Evolutionary conservation across 2,888 invertebrate species (phyloP).

Genomic region (Epirrhoe tristata): DNA sequence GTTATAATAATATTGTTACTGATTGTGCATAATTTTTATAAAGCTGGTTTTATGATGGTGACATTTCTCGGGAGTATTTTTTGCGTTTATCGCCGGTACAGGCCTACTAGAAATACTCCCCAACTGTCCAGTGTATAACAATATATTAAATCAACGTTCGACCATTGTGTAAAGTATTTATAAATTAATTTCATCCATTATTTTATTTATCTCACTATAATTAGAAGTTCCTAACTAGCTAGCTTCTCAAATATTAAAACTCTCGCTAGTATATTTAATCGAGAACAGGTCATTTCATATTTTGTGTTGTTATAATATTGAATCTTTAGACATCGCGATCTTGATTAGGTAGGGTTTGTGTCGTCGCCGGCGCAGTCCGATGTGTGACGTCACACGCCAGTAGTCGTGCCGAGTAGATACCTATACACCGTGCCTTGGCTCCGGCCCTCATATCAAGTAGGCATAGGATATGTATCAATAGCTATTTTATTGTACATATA

Average conservation of each 20-base stretch:
- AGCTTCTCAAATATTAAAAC: conserved; percentile 74
- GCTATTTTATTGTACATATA: conserved; percentile 83
- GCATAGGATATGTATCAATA: conserved; percentile 80
- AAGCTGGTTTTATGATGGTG: conserved; percentile 65
- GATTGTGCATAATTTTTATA: conserved; percentile 78
- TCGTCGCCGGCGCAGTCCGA: conserved; percentile 12
- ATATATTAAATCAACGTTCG: conserved; percentile 65
- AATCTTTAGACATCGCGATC: conserved; percentile 64
- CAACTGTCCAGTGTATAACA: conserved; percentile 63
- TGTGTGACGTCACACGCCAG: conserved; percentile 8
- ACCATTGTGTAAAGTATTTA: conserved; percentile 81
- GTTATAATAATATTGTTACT: conserved; percentile 71
- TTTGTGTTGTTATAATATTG: conserved; percentile 60
- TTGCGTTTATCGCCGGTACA: conserved; percentile 51
- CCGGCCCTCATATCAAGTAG: conserved; percentile 82
- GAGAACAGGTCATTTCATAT: conserved; percentile 61
- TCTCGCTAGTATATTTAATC: conserved; percentile 63
- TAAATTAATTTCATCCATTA: conserved; percentile 73
- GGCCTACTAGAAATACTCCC: conserved; percentile 75
- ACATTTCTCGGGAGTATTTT: conserved; percentile 78
- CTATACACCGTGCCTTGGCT: conserved; percentile 77
- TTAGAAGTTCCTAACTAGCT: conserved; percentile 85
- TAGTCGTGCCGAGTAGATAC: conserved; percentile 58
- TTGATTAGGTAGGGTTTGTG: conserved; percentile 52
- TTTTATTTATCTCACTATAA: conserved; percentile 80